Evolutionary conservation across 2,888 invertebrate genomes (phyloP).

Genomic region (Chalcis sispes): DNA sequence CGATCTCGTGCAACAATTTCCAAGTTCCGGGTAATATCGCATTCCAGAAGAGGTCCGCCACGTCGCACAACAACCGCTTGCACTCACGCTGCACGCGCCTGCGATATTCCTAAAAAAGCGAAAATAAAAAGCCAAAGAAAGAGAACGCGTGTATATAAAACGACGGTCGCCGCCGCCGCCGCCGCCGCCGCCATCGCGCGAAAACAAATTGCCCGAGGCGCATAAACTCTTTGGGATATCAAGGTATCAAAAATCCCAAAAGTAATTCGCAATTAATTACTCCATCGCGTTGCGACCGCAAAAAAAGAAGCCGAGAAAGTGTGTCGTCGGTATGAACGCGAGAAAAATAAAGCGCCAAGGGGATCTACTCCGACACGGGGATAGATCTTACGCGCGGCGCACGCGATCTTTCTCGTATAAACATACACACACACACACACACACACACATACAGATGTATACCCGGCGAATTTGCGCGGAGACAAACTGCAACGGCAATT

Average conservation of each 20-base stretch:
- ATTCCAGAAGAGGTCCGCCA: no score
- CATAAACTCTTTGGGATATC: not conserved
- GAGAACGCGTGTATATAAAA: no score
- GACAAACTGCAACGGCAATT: slow-evolving; percentile 48
- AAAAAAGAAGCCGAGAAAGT: not conserved
- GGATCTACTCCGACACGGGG: no score
- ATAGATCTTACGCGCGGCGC: slow-evolving; percentile 44
- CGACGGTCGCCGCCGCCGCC: no score
- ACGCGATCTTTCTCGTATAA: slow-evolving; percentile 39
- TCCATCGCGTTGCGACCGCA: not conserved
- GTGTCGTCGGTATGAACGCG: not conserved
- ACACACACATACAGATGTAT: no score
- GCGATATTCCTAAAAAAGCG: slow-evolving; percentile 1
- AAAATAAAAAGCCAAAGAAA: not conserved
- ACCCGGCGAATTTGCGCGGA: slow-evolving; percentile 35
- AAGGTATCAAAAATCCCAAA: slow-evolving; percentile 46
- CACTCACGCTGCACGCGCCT: not conserved
- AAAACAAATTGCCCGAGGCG: slow-evolving; percentile 29
- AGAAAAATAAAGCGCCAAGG: not conserved
- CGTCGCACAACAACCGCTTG: no score
- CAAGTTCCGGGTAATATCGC: no score
- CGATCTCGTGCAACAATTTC: no score
- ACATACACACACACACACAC: no score
- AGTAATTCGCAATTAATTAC: slow-evolving; percentile 50
- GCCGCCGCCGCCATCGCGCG: not conserved